These are phyloP conservation scores for Diplazon laetatorius DNA, from an alignment of 2,888 invertebrate genomes.

Conservation along the genomic window DNA sequence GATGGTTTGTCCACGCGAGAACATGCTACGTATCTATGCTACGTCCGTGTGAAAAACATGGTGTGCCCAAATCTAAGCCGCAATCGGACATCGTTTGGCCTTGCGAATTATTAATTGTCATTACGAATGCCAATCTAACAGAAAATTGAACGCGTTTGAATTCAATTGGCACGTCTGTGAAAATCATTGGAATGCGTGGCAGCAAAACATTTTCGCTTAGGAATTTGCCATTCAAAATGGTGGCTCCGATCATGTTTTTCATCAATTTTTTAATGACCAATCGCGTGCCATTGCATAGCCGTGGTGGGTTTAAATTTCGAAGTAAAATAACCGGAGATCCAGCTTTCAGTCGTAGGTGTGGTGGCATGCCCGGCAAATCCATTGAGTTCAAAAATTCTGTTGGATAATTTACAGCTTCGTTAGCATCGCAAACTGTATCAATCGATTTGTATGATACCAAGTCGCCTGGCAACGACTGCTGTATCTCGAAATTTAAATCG, in stretches of 20 bases:
- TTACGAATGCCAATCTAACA: slow-evolving; percentile 51
- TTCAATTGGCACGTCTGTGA: not conserved
- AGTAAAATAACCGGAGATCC: not conserved
- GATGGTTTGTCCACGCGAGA: too few species aligned
- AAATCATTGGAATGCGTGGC: not conserved
- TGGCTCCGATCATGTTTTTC: too few species aligned
- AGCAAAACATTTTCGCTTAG: too few species aligned
- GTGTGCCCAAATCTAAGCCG: slow-evolving; percentile 58
- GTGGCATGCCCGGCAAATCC: too few species aligned
- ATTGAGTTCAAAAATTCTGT: too few species aligned
- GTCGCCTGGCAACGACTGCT: slow-evolving; percentile 58
- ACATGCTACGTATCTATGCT: slow-evolving; percentile 58
- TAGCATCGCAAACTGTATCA: not conserved
- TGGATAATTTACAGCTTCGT: too few species aligned
- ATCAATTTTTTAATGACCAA: too few species aligned
- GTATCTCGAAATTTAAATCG: slow-evolving; percentile 52
- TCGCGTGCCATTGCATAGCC: too few species aligned
- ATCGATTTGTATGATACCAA: not conserved
- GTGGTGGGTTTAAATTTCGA: too few species aligned
- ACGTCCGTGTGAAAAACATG: too few species aligned
- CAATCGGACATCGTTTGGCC: slow-evolving; percentile 59
- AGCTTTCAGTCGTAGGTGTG: not conserved
- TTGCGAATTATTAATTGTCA: slow-evolving; percentile 66
- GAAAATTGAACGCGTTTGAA: too few species aligned
- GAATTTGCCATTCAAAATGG: too few species aligned